A percentile compares a stretch with the other conserved stretches of the same genome.
These are phyloP conservation scores for Dimorphilus gyrociliatus DNA, from an alignment of 2,888 invertebrate species.

Conservation along the genomic window DNA sequence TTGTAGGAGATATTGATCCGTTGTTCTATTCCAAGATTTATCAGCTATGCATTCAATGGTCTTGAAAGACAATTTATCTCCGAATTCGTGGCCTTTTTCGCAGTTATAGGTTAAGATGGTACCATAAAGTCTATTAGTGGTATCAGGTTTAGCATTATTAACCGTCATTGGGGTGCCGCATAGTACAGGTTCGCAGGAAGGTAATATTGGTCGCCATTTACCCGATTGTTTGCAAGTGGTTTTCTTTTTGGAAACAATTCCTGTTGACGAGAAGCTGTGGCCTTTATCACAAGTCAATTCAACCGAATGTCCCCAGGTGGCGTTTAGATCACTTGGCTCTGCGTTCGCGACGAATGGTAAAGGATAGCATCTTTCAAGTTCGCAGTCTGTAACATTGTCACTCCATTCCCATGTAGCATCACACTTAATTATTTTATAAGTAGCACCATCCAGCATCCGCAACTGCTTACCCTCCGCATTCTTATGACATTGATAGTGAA, in stretches of 20 bases:
- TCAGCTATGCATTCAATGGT: not conserved
- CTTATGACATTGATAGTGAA: conserved; percentile 9
- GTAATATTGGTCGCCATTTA: conserved; percentile 10
- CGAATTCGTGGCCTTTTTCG: conserved; percentile 9
- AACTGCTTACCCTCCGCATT: too few relatives aligned
- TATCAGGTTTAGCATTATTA: conserved; percentile 4
- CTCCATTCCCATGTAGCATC: conserved; percentile 13
- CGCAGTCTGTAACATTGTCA: conserved; percentile 13
- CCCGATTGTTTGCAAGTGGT: conserved; percentile 10
- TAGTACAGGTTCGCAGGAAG: conserved; percentile 8
- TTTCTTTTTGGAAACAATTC: not conserved
- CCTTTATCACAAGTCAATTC: conserved; percentile 11
- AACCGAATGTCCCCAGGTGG: conserved; percentile 5
- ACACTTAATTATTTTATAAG: conserved; percentile 9
- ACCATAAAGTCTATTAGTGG: conserved; percentile 6
- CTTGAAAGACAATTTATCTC: conserved; percentile 2
- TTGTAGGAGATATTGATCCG: not conserved
- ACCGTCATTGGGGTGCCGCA: conserved; percentile 1
- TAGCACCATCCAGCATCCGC: conserved; percentile 13
- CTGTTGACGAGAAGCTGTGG: too few relatives aligned
- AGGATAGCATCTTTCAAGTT: conserved; percentile 11
- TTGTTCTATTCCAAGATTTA: not conserved
- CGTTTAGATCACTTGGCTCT: conserved; percentile 9
- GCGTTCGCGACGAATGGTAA: conserved; percentile 12
- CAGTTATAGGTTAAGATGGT: conserved; percentile 9